A percentile compares a stretch with the other conserved stretches of the same genome.
These are phyloP conservation scores for Sarcophaga peregrina DNA, from an alignment of 1,140 invertebrate genomes.

Conservation along the genomic window DNA sequence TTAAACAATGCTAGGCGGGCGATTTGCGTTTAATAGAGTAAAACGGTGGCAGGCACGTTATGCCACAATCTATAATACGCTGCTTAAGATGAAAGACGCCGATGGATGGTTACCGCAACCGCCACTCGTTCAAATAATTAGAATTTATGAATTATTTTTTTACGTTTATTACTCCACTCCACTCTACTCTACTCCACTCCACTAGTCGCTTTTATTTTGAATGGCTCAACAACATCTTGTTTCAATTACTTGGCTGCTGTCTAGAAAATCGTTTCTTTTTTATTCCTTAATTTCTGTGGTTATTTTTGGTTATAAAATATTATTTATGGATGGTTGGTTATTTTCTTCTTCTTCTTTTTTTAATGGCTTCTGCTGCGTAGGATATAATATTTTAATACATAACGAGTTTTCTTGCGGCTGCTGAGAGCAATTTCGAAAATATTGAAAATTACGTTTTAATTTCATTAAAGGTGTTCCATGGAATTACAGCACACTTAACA, in stretches of 20 bases:
- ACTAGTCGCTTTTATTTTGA: constrained; percentile 16
- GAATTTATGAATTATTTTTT: constrained; percentile 34
- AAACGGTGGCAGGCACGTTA: too few relatives aligned
- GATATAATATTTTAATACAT: too few relatives aligned
- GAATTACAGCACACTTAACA: too few relatives aligned
- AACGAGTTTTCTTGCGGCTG: too few relatives aligned
- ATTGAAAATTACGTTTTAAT: too few relatives aligned
- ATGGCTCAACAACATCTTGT: constrained; percentile 13
- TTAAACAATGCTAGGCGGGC: not conserved
- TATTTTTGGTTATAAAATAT: constrained; percentile 1
- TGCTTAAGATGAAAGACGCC: not conserved
- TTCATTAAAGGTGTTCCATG: too few relatives aligned
- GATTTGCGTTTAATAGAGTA: too few relatives aligned
- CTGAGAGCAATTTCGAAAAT: too few relatives aligned
- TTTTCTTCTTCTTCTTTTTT: too few relatives aligned
- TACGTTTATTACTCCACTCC: too few relatives aligned
- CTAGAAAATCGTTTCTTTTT: not conserved
- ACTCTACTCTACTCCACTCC: too few relatives aligned
- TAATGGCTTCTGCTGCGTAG: too few relatives aligned
- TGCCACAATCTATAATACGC: not conserved
- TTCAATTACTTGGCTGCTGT: constrained; percentile 13
- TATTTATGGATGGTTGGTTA: constrained; percentile 19
- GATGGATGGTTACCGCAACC: not conserved
- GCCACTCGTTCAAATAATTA: constrained; percentile 23
- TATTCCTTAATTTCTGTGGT: not conserved